Conservation (phyloP, 2,113 vertebrate species). For the Acanthisitta chloris region DNA sequence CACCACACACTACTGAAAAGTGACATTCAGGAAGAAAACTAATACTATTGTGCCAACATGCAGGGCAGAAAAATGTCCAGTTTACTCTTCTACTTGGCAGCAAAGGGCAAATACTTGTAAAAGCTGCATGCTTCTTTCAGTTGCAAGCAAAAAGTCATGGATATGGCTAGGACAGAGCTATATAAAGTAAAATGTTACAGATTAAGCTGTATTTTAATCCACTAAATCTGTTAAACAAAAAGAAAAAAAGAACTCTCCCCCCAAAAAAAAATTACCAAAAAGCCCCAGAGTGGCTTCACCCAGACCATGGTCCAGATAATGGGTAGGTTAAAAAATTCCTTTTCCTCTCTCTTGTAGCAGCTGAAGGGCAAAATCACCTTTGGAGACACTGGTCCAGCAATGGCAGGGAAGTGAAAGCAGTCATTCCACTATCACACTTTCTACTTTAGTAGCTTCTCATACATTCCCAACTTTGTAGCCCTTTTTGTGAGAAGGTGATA, state of each 20-base stretch:
- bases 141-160: not conserved
- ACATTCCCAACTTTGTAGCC: not conserved
- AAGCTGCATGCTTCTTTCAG: not conserved
- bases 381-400: not conserved
- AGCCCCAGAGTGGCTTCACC: not conserved
- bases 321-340: not conserved
- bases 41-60: not conserved
- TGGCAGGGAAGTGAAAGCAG: not conserved
- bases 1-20: not conserved
- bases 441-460: not conserved
- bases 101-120: not conserved
- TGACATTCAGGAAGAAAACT: not conserved
- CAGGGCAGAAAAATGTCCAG: not conserved
- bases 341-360: not conserved
- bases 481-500: not conserved
- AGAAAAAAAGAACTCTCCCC: fast-evolving
- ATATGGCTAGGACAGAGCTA: not conserved
- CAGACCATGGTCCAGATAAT: not conserved
- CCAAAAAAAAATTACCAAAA: not conserved
- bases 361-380: not conserved
- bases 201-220: not conserved
- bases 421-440: not conserved
- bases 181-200: not conserved
- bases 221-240: not conserved
- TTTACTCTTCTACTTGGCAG: not conserved